These are phyloP conservation scores for Bujurquina vittata DNA, from an alignment of 2,113 vertebrate genomes.

Conservation along the genomic window DNA sequence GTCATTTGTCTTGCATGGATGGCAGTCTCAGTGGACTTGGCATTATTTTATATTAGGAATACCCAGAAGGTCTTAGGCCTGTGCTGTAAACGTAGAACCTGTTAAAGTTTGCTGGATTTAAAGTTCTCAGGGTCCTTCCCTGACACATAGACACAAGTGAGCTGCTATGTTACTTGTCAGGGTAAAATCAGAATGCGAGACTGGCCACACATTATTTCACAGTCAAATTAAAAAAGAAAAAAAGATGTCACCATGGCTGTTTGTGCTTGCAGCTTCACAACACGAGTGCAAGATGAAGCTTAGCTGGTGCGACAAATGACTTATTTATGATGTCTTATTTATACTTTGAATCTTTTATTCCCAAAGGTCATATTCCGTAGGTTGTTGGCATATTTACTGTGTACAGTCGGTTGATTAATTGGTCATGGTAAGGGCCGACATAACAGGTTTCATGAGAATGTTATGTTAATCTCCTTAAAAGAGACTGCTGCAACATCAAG, in stretches of 20 bases:
- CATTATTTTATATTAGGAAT: background rate
- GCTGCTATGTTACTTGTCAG: background rate
- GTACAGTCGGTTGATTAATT: slow-evolving; percentile 49
- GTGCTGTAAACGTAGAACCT: background rate
- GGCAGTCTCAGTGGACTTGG: background rate
- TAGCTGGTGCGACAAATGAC: background rate
- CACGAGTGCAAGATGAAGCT: background rate
- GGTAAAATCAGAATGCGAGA: background rate
- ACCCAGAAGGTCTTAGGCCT: background rate
- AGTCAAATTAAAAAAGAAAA: no score
- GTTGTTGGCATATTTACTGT: slow-evolving; percentile 24
- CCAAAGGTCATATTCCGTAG: slow-evolving; percentile 5
- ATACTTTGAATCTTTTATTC: background rate
- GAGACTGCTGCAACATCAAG: slow-evolving; percentile 66
- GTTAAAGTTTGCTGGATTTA: background rate
- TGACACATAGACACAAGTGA: background rate
- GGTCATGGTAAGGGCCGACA: slow-evolving; percentile 53
- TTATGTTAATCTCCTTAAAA: slow-evolving; percentile 78
- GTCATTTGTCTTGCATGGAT: background rate
- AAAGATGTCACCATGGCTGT: background rate
- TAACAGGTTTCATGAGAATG: slow-evolving; percentile 72
- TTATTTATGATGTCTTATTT: background rate
- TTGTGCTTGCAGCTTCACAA: background rate
- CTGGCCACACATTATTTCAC: background rate
- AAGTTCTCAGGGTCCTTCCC: background rate